Percentiles rank a stretch among this genome's conserved stretches.
Evolutionary conservation across 2,888 invertebrate species (phyloP).

Genomic region (Phlogophora meticulosa): DNA sequence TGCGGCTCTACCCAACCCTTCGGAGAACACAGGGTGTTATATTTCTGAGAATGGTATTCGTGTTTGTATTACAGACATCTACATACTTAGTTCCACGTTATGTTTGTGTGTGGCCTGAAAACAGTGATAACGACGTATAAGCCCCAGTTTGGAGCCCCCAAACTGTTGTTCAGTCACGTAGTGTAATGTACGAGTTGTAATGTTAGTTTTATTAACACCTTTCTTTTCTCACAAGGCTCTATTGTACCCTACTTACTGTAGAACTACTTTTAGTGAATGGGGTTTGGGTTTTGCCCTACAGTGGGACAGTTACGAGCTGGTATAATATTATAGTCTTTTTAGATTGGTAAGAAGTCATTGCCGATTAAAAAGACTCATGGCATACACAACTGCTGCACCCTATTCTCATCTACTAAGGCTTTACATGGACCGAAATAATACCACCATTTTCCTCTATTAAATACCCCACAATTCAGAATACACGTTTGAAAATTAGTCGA

Average conservation of each 20-base stretch:
- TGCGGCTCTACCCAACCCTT: too few relatives aligned
- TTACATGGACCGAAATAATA: neutral
- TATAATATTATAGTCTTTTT: too few relatives aligned
- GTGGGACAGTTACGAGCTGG: too few relatives aligned
- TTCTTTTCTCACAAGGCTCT: conserved; percentile 30
- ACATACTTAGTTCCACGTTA: too few relatives aligned
- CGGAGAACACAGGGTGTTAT: too few relatives aligned
- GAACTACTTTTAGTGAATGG: conserved; percentile 16
- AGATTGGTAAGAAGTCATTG: too few relatives aligned
- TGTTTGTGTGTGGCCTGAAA: conserved; percentile 41
- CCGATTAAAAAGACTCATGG: too few relatives aligned
- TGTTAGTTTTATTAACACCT: conserved; percentile 46
- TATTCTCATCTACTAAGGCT: too few relatives aligned
- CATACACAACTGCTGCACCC: too few relatives aligned
- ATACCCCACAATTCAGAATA: conserved; percentile 5
- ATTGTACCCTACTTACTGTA: neutral
- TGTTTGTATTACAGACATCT: too few relatives aligned
- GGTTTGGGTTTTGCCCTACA: too few relatives aligned
- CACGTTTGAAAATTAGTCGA: conserved; percentile 38
- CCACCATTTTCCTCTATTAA: neutral
- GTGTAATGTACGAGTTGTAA: conserved; percentile 31
- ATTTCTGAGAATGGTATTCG: too few relatives aligned
- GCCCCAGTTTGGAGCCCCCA: conserved; percentile 33
- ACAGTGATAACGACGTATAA: conserved; percentile 43
- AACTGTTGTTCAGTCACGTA: conserved; percentile 48